Percentiles rank a stretch among this genome's conserved stretches.
Conservation (phyloP, 1,140 invertebrate genomes). For the Spodoptera litura region DNA sequence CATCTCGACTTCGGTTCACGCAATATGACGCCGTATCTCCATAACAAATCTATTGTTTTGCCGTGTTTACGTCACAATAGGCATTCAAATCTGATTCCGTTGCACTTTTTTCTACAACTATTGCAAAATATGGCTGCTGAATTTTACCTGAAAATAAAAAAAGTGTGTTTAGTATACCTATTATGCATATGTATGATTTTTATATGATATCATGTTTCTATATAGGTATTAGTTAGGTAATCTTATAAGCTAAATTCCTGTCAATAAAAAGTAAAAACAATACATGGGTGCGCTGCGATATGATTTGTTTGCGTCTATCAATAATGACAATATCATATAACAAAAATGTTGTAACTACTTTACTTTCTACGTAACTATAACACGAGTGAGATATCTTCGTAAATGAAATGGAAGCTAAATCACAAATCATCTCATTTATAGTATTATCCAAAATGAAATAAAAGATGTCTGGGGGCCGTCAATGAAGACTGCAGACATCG, state of each 20-base stretch:
- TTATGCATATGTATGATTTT: not conserved
- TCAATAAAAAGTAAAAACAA: too few relatives aligned
- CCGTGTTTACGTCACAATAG: slow-evolving; percentile 58
- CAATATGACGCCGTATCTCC: slow-evolving; percentile 63
- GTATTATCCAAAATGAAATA: not conserved
- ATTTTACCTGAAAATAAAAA: slow-evolving; percentile 20
- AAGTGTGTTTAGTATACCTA: too few relatives aligned
- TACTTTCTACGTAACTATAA: too few relatives aligned
- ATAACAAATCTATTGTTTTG: slow-evolving; percentile 76
- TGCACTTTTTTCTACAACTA: slow-evolving; percentile 22
- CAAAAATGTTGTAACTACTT: too few relatives aligned
- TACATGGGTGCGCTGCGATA: too few relatives aligned
- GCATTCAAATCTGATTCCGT: slow-evolving; percentile 37
- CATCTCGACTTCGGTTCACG: slow-evolving; percentile 71
- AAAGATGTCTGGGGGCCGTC: slow-evolving; percentile 19
- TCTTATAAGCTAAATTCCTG: too few relatives aligned
- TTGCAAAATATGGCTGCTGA: slow-evolving; percentile 9
- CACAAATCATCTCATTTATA: too few relatives aligned
- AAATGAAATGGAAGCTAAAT: not conserved
- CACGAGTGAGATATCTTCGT: too few relatives aligned
- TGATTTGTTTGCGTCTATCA: too few relatives aligned
- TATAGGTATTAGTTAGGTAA: too few relatives aligned
- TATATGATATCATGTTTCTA: not conserved
- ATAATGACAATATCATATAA: too few relatives aligned
- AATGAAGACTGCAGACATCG: slow-evolving; percentile 21